Evolutionary conservation across 1,140 invertebrate species (phyloP).

Genomic region (Sarcophaga peregrina): DNA sequence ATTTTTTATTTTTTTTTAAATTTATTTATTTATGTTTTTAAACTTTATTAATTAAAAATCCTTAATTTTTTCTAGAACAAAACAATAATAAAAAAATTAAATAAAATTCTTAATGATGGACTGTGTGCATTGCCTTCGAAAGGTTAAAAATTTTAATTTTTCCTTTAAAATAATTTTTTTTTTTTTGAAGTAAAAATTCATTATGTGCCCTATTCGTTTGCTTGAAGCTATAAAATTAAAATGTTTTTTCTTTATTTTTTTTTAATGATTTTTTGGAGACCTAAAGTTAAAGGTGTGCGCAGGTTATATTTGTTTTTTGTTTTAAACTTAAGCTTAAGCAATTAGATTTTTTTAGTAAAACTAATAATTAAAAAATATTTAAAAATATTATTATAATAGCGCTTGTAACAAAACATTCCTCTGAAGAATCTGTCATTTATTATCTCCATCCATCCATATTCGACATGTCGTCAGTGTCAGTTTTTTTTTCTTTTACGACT

Average conservation of each 20-base stretch:
- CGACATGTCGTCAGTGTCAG: no score
- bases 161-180: background rate
- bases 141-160: background rate
- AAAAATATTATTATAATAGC: no score
- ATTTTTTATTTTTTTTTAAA: no score
- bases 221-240: background rate
- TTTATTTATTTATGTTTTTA: no score
- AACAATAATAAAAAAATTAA: no score
- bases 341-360: background rate
- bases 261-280: background rate
- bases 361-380: no score
- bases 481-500: no score
- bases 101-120: no score
- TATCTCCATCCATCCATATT: no score
- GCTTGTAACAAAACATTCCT: no score
- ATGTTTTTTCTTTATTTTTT: background rate
- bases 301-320: conserved; percentile 12
- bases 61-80: background rate
- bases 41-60: background rate
- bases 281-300: background rate
- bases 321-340: background rate
- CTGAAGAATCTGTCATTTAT: no score
- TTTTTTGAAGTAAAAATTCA: background rate
- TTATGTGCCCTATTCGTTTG: background rate
- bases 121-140: background rate